Conservation (phyloP, 1,140 invertebrate species). For the Sarcophaga peregrina region DNA sequence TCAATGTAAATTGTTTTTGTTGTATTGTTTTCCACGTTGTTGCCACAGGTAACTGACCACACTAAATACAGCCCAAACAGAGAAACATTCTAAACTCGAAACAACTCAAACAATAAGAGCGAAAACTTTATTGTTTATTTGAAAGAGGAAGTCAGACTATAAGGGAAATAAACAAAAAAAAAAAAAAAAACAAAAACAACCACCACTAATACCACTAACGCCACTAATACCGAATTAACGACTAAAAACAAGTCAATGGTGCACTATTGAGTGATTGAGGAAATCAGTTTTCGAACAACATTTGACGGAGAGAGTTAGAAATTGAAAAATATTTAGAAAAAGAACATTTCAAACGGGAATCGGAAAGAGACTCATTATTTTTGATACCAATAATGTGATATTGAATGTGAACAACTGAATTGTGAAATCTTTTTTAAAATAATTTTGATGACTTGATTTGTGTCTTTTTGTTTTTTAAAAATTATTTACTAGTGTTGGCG, state of each 20-base stretch:
- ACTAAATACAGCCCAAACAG: constrained; percentile 62
- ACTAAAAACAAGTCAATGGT: not conserved
- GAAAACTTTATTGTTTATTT: constrained; percentile 35
- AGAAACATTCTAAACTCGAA: constrained; percentile 49
- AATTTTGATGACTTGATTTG: not conserved
- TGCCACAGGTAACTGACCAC: constrained; percentile 66
- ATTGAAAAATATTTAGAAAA: not conserved
- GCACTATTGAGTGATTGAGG: not conserved
- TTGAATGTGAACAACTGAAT: not conserved
- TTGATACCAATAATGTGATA: not conserved
- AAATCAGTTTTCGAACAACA: constrained; percentile 57
- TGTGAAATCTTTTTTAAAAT: too few relatives aligned
- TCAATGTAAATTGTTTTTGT: constrained; percentile 47
- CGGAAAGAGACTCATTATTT: too few relatives aligned
- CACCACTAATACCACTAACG: constrained; percentile 6
- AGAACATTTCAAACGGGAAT: not conserved
- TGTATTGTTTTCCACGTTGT: constrained; percentile 54
- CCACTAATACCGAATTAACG: not conserved
- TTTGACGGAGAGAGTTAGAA: constrained; percentile 51
- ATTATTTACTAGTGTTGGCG: not conserved
- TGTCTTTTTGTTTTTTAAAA: not conserved
- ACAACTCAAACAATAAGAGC: constrained; percentile 20
- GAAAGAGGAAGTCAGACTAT: not conserved
- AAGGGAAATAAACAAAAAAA: not conserved
- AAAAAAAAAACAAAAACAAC: constrained; percentile 8